Conservation (phyloP, 1,140 invertebrate species). For the Bradysia coprophila region DNA sequence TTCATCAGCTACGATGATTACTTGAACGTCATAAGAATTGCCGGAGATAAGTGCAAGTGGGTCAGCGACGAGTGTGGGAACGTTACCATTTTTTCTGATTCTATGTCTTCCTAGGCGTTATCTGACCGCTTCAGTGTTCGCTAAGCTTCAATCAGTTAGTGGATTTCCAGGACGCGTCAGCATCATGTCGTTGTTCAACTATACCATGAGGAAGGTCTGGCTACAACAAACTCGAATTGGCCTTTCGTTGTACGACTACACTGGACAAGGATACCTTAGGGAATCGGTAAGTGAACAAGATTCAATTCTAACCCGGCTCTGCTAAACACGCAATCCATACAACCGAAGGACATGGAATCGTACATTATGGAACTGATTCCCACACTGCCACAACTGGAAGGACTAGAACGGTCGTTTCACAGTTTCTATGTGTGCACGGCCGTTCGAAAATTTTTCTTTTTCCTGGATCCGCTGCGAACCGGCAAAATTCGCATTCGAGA, state of each 20-base stretch:
- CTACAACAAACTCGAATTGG: slow-evolving; percentile 83
- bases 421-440: slow-evolving; percentile 94
- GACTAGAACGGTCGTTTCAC: slow-evolving; percentile 82
- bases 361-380: slow-evolving; percentile 89
- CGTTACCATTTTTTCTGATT: slow-evolving; percentile 3
- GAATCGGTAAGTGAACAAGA: slow-evolving; percentile 45
- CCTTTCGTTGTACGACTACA: slow-evolving; percentile 80
- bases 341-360: slow-evolving; percentile 69
- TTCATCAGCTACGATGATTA: slow-evolving; percentile 76
- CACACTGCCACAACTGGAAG: slow-evolving; percentile 72
- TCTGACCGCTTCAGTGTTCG: slow-evolving; percentile 70
- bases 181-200: slow-evolving; percentile 78
- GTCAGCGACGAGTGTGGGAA: background rate
- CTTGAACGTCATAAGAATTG: slow-evolving; percentile 47
- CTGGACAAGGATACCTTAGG: slow-evolving; percentile 78
- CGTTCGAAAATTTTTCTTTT: slow-evolving; percentile 90
- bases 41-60: slow-evolving; percentile 49
- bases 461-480: slow-evolving; percentile 74
- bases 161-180: slow-evolving; percentile 56
- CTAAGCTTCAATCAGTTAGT: slow-evolving; percentile 67
- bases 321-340: background rate
- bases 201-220: slow-evolving; percentile 90
- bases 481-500: slow-evolving; percentile 80
- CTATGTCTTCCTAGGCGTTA: slow-evolving; percentile 31
- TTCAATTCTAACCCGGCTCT: slow-evolving; percentile 2